Conservation (phyloP, 1,140 invertebrate species). For the Meloidogyne exigua region DNA sequence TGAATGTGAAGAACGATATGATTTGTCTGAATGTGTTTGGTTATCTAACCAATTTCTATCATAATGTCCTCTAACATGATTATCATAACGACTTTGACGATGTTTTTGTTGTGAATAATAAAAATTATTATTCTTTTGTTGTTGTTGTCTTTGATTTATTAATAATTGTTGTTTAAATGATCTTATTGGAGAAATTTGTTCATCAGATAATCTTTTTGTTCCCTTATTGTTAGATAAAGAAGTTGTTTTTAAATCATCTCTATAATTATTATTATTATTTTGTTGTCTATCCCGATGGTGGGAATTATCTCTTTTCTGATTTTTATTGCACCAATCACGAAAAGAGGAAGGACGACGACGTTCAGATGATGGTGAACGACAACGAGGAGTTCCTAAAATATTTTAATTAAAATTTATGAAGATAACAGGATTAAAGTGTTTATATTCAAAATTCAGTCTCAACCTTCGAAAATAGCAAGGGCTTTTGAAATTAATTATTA, state of each 20-base stretch:
- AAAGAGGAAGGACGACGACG: neutral
- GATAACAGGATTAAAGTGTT: too few relatives aligned
- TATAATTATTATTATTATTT: neutral
- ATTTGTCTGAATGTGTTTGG: neutral
- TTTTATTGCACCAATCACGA: neutral
- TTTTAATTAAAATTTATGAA: too few relatives aligned
- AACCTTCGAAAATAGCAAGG: too few relatives aligned
- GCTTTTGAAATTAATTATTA: too few relatives aligned
- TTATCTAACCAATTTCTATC: neutral
- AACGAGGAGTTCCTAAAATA: neutral
- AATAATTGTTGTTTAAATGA: constrained; percentile 2
- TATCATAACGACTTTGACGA: neutral
- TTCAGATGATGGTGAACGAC: neutral
- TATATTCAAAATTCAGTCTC: neutral
- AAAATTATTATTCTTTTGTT: neutral
- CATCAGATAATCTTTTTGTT: neutral
- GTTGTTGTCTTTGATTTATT: neutral
- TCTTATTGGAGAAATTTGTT: neutral
- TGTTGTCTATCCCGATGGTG: neutral
- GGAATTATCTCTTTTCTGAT: neutral
- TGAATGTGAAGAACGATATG: neutral
- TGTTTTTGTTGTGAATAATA: neutral
- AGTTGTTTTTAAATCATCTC: too few relatives aligned
- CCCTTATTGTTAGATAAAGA: neutral
- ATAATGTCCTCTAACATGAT: neutral